A percentile compares a stretch with the other conserved stretches of the same genome.
phyloP scores from a whole-genome alignment of 2,888 invertebrate species.

The Drosophila emarginata region DNA sequence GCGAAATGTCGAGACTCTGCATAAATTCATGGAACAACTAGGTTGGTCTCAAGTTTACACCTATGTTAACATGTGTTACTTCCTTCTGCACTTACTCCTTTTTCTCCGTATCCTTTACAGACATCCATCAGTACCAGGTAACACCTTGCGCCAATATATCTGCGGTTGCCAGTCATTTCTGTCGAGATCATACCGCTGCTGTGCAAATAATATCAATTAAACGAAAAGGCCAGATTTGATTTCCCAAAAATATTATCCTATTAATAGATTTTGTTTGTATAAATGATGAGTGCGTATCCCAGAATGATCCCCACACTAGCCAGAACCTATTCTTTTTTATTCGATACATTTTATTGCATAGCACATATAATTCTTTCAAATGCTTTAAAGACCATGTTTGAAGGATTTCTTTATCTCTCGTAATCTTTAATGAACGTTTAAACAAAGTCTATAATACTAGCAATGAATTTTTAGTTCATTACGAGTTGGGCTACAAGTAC shows the following conservation, averaged over 20 bases:
- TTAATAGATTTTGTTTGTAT: not conserved
- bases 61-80: too few relatives aligned
- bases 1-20: conserved; percentile 86
- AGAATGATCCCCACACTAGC: not conserved
- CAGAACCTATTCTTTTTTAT: not conserved
- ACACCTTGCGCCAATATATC: conserved; percentile 66
- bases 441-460: too few relatives aligned
- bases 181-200: conserved; percentile 65
- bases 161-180: conserved; percentile 56
- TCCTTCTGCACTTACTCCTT: not conserved
- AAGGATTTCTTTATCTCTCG: too few relatives aligned
- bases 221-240: conserved; percentile 13
- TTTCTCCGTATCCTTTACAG: conserved; percentile 33
- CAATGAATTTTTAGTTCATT: too few relatives aligned
- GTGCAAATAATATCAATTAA: conserved; percentile 62
- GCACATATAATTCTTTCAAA: too few relatives aligned
- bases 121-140: conserved; percentile 44
- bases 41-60: conserved; percentile 82
- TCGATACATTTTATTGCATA: too few relatives aligned
- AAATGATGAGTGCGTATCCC: not conserved
- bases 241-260: not conserved
- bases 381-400: too few relatives aligned
- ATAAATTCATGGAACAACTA: conserved; percentile 84
- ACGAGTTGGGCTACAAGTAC: too few relatives aligned
- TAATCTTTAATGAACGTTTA: too few relatives aligned